These are phyloP conservation scores for Pituophis catenifer DNA, from an alignment of 2,113 vertebrate species.

Conservation along the genomic window DNA sequence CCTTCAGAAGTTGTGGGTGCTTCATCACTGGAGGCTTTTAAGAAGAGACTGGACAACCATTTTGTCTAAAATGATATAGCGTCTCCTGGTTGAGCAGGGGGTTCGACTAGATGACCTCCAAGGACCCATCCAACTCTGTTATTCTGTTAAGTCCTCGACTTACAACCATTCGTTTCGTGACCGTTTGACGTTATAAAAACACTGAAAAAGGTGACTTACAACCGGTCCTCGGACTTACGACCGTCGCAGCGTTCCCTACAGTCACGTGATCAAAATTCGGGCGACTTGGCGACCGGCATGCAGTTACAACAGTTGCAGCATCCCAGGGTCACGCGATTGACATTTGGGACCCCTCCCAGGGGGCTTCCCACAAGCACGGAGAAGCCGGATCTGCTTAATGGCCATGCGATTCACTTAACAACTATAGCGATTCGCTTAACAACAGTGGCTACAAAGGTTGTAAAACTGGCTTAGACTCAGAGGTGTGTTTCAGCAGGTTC, in stretches of 20 bases:
- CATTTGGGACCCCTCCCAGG: neutral
- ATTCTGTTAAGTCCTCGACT: neutral
- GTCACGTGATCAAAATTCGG: neutral
- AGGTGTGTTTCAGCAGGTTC: no score
- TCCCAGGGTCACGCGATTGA: neutral
- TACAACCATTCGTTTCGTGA: neutral
- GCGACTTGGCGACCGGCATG: neutral
- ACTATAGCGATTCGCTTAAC: neutral
- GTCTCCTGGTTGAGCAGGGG: neutral
- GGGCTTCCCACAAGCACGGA: neutral
- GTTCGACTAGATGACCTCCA: neutral
- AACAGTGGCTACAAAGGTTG: no score
- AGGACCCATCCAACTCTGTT: neutral
- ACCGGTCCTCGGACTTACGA: neutral
- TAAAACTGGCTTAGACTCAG: no score
- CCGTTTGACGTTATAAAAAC: neutral
- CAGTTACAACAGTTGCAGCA: neutral
- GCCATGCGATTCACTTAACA: neutral
- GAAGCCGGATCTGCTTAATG: neutral
- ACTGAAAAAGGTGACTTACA: neutral
- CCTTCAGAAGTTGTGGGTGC: no score
- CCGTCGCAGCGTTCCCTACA: neutral
- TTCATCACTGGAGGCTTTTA: neutral
- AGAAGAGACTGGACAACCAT: neutral
- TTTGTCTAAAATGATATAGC: neutral